Evolutionary conservation across 1,140 invertebrate genomes (phyloP), one percentile per base, ranked within the genome.

Genomic region (Lasioglossum baleicum): DNA sequence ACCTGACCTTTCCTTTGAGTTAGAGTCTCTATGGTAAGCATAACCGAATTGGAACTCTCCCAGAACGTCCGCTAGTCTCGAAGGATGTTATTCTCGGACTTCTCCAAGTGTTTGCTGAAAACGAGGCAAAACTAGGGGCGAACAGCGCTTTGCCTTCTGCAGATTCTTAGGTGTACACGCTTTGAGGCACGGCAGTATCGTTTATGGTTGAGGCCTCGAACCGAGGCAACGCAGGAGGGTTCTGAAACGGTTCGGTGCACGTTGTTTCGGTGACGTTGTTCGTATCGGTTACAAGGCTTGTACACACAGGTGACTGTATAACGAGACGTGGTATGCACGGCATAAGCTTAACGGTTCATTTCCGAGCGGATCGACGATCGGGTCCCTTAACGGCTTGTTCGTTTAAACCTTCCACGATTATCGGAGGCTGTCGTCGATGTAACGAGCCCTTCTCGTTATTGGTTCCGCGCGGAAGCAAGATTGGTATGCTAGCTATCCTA

Each of bases 281-380:
- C 76, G 76, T 79, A 66, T 79, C 76, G 56, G 69, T 73, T 79
- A 79, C 76, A 70, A 73, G 70, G 76, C 76, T 56, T 51, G 56
- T 61, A 61, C n/a, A n/a, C n/a, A n/a, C 17, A 17, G 15, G 15
- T 56, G 44, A 69, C 69, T 42, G 65, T 58, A 73, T 79, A 79
- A 65, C 40, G 22, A 20, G 20, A 20, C 22, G 61, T 58, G 15
- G 10, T 69, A 73, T 65, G 56, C 22, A 51, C 58, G 10, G 10
- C 76, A 73, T 65, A 73, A 79, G 76, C 61, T 79, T 73, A 79
- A 79, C 70, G 76, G 61, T 65, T 79, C 76, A 79, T 79, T 79
- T 73, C 70, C 76, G 61, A 79, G 40, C 70, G 69, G 70, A 79
- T 79, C 76, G 73, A 79, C 69, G 76, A 79, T 79, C 61, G 44